Percentiles rank a stretch among this genome's conserved stretches.
Conservation (phyloP, 2,113 vertebrate species). For the Psettodes erumei region DNA sequence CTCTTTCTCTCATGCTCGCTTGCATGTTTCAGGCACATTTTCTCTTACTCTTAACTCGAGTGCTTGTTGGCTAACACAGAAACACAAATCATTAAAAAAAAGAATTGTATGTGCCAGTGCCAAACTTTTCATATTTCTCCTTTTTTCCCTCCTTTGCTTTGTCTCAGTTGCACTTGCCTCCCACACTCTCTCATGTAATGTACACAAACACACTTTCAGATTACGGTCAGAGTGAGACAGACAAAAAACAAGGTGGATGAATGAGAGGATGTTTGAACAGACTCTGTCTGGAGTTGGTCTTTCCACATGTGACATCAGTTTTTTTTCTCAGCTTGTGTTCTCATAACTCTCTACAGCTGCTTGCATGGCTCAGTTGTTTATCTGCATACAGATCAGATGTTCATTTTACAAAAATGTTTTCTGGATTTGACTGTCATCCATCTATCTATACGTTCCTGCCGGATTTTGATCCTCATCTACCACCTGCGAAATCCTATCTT, state of each 20-base stretch:
- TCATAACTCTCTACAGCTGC: conserved; percentile 7
- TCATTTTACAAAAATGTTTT: conserved; percentile 30
- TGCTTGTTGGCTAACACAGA: neutral
- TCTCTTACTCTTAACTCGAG: neutral
- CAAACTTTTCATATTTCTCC: neutral
- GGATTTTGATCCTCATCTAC: neutral
- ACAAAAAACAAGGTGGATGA: neutral
- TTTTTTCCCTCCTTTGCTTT: neutral
- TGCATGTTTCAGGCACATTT: neutral
- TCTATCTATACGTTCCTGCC: neutral
- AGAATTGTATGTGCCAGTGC: neutral
- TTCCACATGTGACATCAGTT: conserved; percentile 5
- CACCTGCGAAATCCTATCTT: conserved; percentile 11
- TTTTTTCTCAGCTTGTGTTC: neutral
- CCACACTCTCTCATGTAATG: neutral
- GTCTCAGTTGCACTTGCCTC: neutral
- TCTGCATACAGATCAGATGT: conserved; percentile 39
- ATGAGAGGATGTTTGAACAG: conserved; percentile 7
- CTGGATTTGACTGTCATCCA: neutral
- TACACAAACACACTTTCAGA: neutral
- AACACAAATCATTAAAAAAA: neutral
- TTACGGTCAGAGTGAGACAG: conserved; percentile 6
- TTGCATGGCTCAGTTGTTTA: neutral
- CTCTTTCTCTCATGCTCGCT: neutral
- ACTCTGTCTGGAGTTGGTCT: neutral